Evolutionary conservation across 2,113 vertebrate species (phyloP), one percentile per base, ranked within the genome.

Genomic region (Grantiella picta): DNA sequence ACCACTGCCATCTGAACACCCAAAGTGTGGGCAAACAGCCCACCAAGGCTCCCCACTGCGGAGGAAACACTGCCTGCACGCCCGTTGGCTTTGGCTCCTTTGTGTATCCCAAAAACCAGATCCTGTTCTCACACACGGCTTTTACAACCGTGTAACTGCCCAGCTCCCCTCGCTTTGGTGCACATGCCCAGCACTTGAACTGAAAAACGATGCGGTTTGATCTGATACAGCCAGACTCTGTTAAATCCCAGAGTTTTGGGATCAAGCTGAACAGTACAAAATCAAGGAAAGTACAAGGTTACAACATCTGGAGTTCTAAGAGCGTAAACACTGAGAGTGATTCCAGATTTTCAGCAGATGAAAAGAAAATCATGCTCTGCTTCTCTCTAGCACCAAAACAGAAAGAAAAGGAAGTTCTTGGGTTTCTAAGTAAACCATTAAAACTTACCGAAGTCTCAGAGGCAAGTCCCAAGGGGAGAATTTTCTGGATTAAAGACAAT

Each of bases 381-480:
- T 92, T 52, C 90, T 93, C 76, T 90, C 86, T 89, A 92, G 95
- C 92, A 96, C 88, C 90, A 86, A 86, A 90, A 90, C 31, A 80
- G 85, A 90, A 96, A 53, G 33, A 52, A 94, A 95, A 92, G 57
- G 69, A 96, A 92, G 82, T 92, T 96, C 90, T 92, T 90, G 11
- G 49, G 82, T 96, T 96, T 94, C 94, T 90, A 90, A 92, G 52
- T 92, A 89, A 96, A 92, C 68, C 38, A 36, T 63, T 88, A 90
- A 93, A 96, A 95, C 88, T 79, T 79, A 64, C 0, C 36, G n/a
- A 28, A 92, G 49, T 49, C n/a, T 86, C 78, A 84, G 80, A 92
- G 61, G 45, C 56, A 89, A 88, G 76, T 50, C 85, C 72, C 93
- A 84, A 90, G 70, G 82, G 86, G 53, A 82, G 76, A 89, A 79